Evolutionary conservation across 2,888 invertebrate genomes (phyloP).

Genomic region (Gerris lacustris): DNA sequence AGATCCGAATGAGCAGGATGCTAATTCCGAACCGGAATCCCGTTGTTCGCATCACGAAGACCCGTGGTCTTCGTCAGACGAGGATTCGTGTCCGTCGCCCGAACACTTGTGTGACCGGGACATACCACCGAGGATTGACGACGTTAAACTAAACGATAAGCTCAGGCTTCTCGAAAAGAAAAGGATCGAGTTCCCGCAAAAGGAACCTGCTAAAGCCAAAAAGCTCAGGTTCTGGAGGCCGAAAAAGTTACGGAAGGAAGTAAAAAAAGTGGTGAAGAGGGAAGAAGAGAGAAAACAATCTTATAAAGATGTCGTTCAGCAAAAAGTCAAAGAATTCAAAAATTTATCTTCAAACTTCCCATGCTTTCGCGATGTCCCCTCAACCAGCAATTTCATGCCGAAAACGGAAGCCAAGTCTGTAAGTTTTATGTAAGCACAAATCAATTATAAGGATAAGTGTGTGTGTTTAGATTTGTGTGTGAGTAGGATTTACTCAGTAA

Average conservation of each 20-base stretch:
- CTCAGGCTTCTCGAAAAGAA: not conserved
- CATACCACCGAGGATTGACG: not conserved
- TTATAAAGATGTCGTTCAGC: conserved; percentile 2
- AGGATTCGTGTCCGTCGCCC: not conserved
- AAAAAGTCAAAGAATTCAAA: conserved; percentile 3
- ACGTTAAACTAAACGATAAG: not conserved
- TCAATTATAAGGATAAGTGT: no score
- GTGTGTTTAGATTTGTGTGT: no score
- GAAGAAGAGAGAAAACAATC: not conserved
- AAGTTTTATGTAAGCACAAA: not conserved
- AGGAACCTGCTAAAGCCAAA: not conserved
- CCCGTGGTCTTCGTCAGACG: not conserved
- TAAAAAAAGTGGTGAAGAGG: not conserved
- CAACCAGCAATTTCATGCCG: not conserved
- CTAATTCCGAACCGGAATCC: not conserved
- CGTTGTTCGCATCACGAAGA: not conserved
- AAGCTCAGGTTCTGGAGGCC: not conserved
- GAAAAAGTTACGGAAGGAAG: conserved; percentile 1
- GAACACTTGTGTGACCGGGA: not conserved
- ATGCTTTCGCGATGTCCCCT: not conserved
- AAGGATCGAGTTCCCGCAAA: not conserved
- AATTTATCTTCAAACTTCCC: not conserved
- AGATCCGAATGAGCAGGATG: not conserved
- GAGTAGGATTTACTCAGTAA: no score
- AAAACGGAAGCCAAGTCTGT: not conserved